Conservation (phyloP, 2,113 vertebrate species). For the Mystacornis crossleyi region DNA sequence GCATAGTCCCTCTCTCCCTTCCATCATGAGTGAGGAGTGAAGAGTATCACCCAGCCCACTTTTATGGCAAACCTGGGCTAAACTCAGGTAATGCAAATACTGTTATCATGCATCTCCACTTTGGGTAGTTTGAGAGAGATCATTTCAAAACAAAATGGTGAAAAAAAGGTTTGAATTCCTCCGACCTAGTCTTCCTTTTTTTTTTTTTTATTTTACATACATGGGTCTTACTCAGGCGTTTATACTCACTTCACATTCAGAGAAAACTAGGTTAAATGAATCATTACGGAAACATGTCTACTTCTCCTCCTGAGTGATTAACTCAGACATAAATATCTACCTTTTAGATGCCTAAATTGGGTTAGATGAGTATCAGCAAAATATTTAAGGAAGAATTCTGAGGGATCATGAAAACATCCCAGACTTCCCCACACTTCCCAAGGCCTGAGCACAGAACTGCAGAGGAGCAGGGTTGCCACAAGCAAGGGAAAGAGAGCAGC, state of each 20-base stretch:
- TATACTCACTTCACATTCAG: neutral
- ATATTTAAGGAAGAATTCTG: neutral
- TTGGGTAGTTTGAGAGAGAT: neutral
- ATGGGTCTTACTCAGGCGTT: neutral
- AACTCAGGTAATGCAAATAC: rapidly evolving
- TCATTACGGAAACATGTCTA: neutral
- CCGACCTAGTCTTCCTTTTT: neutral
- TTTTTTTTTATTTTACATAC: neutral
- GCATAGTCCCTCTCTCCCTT: neutral
- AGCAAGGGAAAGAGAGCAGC: neutral
- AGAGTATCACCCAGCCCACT: neutral
- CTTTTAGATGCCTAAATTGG: neutral
- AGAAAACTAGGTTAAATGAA: neutral
- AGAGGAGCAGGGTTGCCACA: neutral
- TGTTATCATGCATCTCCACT: neutral
- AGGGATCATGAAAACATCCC: neutral
- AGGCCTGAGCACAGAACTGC: neutral
- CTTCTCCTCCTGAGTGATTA: neutral
- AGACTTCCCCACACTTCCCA: neutral
- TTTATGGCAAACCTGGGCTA: neutral
- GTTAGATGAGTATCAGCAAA: neutral
- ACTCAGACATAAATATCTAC: neutral
- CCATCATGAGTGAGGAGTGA: neutral
- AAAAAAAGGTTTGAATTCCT: neutral
- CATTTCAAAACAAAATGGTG: neutral